Evolutionary conservation across 2,888 invertebrate genomes (phyloP), one percentile per base, ranked within the genome.

Genomic region (Tyria jacobaeae): DNA sequence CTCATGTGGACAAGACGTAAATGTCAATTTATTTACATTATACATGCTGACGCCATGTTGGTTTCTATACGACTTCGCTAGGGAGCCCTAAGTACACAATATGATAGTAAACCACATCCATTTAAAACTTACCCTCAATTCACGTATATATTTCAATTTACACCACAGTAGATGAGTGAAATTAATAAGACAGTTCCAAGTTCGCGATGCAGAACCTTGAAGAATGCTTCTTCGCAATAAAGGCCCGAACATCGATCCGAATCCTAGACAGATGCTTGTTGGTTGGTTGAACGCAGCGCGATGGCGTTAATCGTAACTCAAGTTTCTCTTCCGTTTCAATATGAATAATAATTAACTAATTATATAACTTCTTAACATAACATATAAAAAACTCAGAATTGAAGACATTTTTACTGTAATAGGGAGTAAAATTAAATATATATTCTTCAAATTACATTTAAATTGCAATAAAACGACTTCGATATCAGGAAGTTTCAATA

Each of bases 171-270:
- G 88, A 88, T 94, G 94, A 78, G 95, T 94, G 79, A 95, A 94
- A 90, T 94, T 94, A 79, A 94, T 90, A 83, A 95, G 88, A 87
- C 95, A 95, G 93, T 95, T 95, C 96, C 96, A 96, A 95, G 96
- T 96, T 90, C 95, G 94, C 81, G 94, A 92, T 84, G 95, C 96
- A 87, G 96, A 95, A 90, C 95, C 95, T 94, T 95, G 95, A 94
- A 96, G 92, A 90, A 95, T 91, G 90, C 94, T 94, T 94, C 95
- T 94, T 94, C 93, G 94, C 91, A 95, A 87, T 91, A 95, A 92
- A 92, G 95, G 94, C 91, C 95, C 95, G 92, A 95, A 95, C 95
- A 95, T 95, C 95, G 95, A 95, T 95, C 95, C 95, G 94, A 95
- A 92, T 94, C 87, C 87, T 78, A 89, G 83, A 84, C 86, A 79